Evolutionary conservation across 2,888 invertebrate genomes (phyloP).

Genomic region (Isoperla grammatica): DNA sequence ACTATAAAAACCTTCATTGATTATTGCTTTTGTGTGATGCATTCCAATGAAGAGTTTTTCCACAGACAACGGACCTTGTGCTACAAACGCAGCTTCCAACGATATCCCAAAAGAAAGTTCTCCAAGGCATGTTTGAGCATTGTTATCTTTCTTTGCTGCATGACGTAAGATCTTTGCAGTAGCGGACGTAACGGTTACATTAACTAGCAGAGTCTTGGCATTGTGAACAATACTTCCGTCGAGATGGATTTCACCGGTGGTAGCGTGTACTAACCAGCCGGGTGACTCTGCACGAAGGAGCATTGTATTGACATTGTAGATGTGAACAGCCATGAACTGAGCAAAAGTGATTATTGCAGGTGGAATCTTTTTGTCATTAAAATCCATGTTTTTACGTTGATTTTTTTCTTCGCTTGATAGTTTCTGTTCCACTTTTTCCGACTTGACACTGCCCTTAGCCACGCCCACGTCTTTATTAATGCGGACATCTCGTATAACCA

Average conservation of each 20-base stretch:
- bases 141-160: slow-evolving; percentile 41
- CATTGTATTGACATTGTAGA: slow-evolving; percentile 64
- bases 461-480: slow-evolving; percentile 66
- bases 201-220: slow-evolving; percentile 63
- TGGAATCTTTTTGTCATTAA: slow-evolving; percentile 59
- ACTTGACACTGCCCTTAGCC: slow-evolving; percentile 30
- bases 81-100: slow-evolving; percentile 70
- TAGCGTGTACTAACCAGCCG: slow-evolving; percentile 64
- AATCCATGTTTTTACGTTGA: slow-evolving; percentile 27
- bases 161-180: slow-evolving; percentile 56
- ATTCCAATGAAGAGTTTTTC: slow-evolving; percentile 59
- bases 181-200: slow-evolving; percentile 59
- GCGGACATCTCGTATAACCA: slow-evolving; percentile 73
- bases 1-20: slow-evolving; percentile 54
- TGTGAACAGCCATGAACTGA: slow-evolving; percentile 80
- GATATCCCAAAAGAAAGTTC: slow-evolving; percentile 68
- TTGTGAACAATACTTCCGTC: slow-evolving; percentile 66
- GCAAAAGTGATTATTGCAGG: slow-evolving; percentile 76
- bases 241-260: slow-evolving; percentile 61
- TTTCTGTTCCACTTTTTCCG: slow-evolving; percentile 37
- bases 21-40: slow-evolving; percentile 51
- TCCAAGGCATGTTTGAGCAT: slow-evolving; percentile 59
- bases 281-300: slow-evolving; percentile 58
- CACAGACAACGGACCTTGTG: slow-evolving; percentile 77
- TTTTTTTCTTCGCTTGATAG: not conserved